These are phyloP conservation scores for Rana temporaria DNA, from an alignment of 2,113 vertebrate species.

Conservation along the genomic window DNA sequence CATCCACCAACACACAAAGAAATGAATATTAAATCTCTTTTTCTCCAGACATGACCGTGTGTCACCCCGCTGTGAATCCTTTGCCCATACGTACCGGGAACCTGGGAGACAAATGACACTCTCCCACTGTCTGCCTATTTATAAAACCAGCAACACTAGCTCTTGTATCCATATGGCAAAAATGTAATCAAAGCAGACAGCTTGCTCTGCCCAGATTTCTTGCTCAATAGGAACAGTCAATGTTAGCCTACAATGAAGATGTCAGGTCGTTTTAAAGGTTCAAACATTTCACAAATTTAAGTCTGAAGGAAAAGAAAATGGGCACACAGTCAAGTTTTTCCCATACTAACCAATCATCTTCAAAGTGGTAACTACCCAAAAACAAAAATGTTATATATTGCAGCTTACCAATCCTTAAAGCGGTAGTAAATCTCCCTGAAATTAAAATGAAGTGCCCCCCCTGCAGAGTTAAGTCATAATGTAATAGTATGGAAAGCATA, in stretches of 20 bases:
- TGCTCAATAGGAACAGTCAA: constrained; percentile 11
- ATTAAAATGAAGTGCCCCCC: no score
- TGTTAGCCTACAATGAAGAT: constrained; percentile 4
- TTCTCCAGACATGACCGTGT: neutral
- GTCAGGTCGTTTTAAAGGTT: neutral
- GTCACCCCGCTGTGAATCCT: constrained; percentile 27
- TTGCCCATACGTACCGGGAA: constrained; percentile 13
- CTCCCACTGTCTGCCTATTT: constrained; percentile 27
- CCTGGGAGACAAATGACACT: constrained; percentile 19
- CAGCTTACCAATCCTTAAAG: no score
- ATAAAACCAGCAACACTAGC: constrained; percentile 2
- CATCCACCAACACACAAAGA: neutral
- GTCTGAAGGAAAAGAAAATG: no score
- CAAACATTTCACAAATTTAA: no score
- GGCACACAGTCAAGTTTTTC: no score
- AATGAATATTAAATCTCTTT: constrained; percentile 28
- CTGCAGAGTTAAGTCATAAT: no score
- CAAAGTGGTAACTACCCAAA: no score
- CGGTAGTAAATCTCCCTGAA: no score
- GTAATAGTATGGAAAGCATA: no score
- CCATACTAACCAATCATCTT: no score
- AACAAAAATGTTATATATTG: no score
- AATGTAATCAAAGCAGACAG: constrained; percentile 22
- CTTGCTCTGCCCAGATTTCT: constrained; percentile 10
- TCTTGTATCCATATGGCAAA: constrained; percentile 14